These are phyloP conservation scores for Apaloderma vittatum DNA, from an alignment of 2,113 vertebrate genomes.

Conservation along the genomic window DNA sequence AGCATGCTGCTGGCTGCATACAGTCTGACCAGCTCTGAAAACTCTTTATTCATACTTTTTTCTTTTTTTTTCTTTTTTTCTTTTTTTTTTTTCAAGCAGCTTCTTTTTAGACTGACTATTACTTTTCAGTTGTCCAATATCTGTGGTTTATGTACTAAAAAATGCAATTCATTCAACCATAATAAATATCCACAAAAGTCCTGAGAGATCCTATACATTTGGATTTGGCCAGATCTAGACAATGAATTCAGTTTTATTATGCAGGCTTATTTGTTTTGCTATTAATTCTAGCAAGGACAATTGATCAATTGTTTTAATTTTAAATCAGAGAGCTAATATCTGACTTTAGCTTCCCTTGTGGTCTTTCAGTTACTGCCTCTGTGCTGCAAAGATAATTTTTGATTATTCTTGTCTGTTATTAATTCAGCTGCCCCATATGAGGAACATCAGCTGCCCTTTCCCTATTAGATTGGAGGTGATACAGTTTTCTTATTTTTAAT, in stretches of 20 bases:
- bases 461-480: background rate
- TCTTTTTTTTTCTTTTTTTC: too few relatives aligned
- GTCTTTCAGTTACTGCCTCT: background rate
- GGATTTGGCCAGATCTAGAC: background rate
- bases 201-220: background rate
- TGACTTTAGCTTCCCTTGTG: conserved; percentile 41
- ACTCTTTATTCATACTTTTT: background rate
- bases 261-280: conserved; percentile 45
- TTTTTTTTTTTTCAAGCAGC: too few relatives aligned
- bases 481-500: background rate
- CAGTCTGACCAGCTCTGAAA: background rate
- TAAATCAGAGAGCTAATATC: conserved; percentile 59
- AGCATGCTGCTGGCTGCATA: background rate
- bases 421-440: background rate
- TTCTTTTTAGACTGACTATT: background rate
- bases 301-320: conserved; percentile 77
- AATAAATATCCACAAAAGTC: background rate
- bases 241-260: conserved; percentile 26
- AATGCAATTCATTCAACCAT: background rate
- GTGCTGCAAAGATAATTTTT: conserved; percentile 14
- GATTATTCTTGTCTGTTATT: background rate
- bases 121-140: background rate
- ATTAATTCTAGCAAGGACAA: conserved; percentile 56
- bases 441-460: background rate
- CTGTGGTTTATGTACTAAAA: background rate